Evolutionary conservation across 1,140 invertebrate species (phyloP).

Genomic region (Reticulitermes speratus): DNA sequence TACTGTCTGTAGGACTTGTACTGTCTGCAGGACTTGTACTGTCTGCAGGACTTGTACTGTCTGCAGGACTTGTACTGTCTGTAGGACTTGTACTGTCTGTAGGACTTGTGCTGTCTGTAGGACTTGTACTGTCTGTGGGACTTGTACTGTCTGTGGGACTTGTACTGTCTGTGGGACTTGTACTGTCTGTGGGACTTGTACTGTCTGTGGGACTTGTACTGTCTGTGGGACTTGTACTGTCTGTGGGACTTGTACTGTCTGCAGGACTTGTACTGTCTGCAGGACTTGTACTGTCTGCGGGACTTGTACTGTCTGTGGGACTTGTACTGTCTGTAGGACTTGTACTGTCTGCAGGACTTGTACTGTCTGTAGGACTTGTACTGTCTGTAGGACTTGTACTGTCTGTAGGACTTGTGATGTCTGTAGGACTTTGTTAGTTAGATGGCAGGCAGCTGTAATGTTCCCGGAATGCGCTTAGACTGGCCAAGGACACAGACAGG

Average conservation of each 20-base stretch:
- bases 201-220: neutral
- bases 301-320: neutral
- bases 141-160: neutral
- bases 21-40: too few relatives aligned
- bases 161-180: neutral
- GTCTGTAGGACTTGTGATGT: neutral
- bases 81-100: neutral
- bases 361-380: neutral
- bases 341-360: too few relatives aligned
- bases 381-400: neutral
- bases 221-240: neutral
- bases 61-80: neutral
- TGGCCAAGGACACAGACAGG: too few relatives aligned
- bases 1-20: neutral
- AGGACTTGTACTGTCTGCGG: neutral
- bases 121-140: neutral
- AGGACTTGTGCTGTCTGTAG: too few relatives aligned
- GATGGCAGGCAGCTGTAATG: too few relatives aligned
- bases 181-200: neutral
- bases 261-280: neutral
- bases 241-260: neutral
- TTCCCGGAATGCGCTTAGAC: too few relatives aligned
- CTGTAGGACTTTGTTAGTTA: too few relatives aligned
- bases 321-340: neutral
- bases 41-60: neutral